Percentiles rank a stretch among this genome's conserved stretches.
Conservation (phyloP, 2,888 invertebrate genomes). For the Lochmaea capreae region DNA sequence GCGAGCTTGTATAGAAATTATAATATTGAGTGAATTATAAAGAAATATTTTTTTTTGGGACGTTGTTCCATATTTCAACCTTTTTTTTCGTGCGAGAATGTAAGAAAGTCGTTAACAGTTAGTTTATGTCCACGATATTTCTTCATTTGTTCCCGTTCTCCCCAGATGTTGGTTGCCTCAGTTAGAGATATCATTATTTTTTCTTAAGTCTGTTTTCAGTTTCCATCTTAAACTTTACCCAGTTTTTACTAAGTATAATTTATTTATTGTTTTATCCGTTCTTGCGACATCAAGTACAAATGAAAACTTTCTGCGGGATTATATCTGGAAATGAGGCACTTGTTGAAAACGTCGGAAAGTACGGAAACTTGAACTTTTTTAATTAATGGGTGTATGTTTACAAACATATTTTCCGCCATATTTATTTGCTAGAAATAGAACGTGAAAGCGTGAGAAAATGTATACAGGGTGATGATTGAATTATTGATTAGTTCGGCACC, state of each 20-base stretch:
- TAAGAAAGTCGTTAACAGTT: constrained; percentile 60
- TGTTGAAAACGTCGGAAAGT: constrained; percentile 34
- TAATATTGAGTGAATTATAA: background rate
- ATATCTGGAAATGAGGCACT: constrained; percentile 41
- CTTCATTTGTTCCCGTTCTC: constrained; percentile 61
- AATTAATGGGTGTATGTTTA: constrained; percentile 27
- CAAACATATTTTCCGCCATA: background rate
- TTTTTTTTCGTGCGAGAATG: constrained; percentile 53
- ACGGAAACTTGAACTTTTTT: constrained; percentile 25
- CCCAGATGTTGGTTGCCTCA: constrained; percentile 49
- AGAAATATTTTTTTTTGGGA: constrained; percentile 40
- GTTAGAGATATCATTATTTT: constrained; percentile 54
- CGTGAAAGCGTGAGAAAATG: too few species aligned
- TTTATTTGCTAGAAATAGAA: background rate
- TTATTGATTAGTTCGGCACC: too few species aligned
- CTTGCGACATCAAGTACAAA: constrained; percentile 36
- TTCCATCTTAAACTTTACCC: constrained; percentile 44
- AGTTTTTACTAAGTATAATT: constrained; percentile 49
- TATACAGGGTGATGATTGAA: too few species aligned
- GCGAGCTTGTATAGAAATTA: background rate
- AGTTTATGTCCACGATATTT: constrained; percentile 66
- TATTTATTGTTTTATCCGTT: constrained; percentile 47
- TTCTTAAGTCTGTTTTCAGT: constrained; percentile 48
- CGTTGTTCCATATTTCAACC: constrained; percentile 62
- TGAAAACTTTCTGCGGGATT: constrained; percentile 40